phyloP scores from a whole-genome alignment of 2,888 invertebrate genomes.

The Thyatira batis region DNA sequence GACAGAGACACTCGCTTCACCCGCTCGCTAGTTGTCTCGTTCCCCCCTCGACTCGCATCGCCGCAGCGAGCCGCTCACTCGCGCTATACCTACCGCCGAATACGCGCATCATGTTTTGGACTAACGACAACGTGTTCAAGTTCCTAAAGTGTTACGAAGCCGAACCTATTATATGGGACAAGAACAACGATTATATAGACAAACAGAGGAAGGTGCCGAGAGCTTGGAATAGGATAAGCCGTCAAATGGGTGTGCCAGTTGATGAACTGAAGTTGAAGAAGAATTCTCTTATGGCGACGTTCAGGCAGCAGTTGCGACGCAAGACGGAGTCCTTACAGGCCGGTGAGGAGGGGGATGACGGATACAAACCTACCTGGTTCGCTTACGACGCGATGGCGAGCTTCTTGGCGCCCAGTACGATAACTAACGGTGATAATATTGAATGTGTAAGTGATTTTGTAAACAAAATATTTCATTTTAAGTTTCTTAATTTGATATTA shows the following conservation, averaged over 20 bases:
- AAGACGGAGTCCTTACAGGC: not conserved
- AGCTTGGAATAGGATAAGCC: not conserved
- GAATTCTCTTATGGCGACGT: slow-evolving; percentile 3
- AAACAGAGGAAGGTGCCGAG: not conserved
- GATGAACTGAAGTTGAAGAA: not conserved
- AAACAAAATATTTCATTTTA: not conserved
- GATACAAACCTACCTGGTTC: not conserved
- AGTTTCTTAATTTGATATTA: too few relatives aligned
- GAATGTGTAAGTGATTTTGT: not conserved
- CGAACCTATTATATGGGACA: slow-evolving; percentile 1
- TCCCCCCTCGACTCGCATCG: not conserved
- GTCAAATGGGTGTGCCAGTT: not conserved
- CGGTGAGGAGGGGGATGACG: not conserved
- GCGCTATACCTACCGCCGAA: too few relatives aligned
- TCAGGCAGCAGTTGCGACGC: not conserved
- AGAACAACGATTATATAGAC: not conserved
- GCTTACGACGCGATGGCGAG: not conserved
- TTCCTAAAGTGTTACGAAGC: not conserved
- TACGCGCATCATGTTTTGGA: slow-evolving; percentile 1
- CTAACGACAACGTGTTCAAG: not conserved
- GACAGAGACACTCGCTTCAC: too few relatives aligned
- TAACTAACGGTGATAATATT: not conserved
- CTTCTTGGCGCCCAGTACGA: not conserved
- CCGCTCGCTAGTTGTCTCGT: too few relatives aligned
- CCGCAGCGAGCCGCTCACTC: not conserved